Base-by-base conservation (phyloP, 64 coral and sea anemone species). In the Astreopora myriophthalma region DNA sequence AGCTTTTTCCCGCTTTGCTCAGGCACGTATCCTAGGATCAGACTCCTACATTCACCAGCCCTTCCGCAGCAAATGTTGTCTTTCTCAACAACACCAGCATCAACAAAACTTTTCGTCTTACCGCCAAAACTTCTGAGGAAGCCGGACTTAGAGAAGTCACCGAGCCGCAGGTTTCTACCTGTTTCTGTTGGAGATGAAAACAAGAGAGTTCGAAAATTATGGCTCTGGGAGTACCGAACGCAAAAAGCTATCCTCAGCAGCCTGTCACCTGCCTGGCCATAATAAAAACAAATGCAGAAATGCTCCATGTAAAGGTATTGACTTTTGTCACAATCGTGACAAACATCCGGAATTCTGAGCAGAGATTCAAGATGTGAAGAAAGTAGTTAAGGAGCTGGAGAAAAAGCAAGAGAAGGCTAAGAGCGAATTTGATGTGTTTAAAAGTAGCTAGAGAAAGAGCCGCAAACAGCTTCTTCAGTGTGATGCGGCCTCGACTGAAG, bases 231-330 rank as follows among this genome's bases (percentile, higher is more conserved):
- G 44, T 8, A 34, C 2, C 19, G 49, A 8, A 16, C 85, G 10
- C 3, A 34, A 31, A 58, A 88, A 88, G 31, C 14, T 88, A 34
- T 61, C 69, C 33, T 55, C n/a, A n/a, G n/a, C 85, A 5, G n/a
- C 14, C 30, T 87, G 68, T 33, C 69, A 87, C 48, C 13, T n/a
- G 23, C 20, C 67, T 14, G 85, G 85, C 5, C 85, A 87, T 33
- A 73, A 38, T 7, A 87, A 74, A 30, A 33, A 6, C 5, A 88
- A 74, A 24, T 88, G 69, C 63, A 26, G 38, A 0, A 25, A 42
- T 2, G 34, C 19, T 9, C 22, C 34, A 26, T 71, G 62, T 51
- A 70, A 70, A 25, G 35, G 76, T 5, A 13, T 80, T n/a, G n/a
- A n/a, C n/a, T n/a, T n/a, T n/a, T n/a, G n/a, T n/a, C n/a, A n/a